Evolutionary conservation across 2,888 invertebrate genomes (phyloP).

Genomic region (Oligia strigilis): DNA sequence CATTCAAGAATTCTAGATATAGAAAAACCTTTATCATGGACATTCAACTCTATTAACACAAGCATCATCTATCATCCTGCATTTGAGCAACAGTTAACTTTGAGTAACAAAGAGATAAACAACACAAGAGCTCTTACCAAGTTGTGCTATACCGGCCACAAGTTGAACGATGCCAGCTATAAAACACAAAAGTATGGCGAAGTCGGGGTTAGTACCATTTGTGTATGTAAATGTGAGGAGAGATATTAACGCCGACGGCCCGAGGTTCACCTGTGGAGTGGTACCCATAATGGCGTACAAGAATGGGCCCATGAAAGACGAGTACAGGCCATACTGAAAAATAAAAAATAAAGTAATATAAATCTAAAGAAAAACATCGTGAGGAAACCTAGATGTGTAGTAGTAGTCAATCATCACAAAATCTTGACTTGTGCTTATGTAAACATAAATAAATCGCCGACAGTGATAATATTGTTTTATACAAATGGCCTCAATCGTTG

Average conservation of each 20-base stretch:
- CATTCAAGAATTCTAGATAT: neutral
- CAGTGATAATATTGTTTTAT: neutral
- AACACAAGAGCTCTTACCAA: conserved; percentile 87
- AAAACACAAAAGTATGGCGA: conserved; percentile 92
- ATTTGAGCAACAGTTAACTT: neutral
- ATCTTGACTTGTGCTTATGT: conserved; percentile 1
- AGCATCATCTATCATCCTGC: neutral
- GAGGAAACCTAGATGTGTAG: neutral
- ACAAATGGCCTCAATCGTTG: conserved; percentile 1
- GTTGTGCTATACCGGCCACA: conserved; percentile 91
- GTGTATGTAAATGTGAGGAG: conserved; percentile 93
- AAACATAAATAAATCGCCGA: neutral
- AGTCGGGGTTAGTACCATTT: conserved; percentile 90
- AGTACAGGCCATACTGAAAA: conserved; percentile 95
- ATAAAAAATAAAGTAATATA: conserved; percentile 25
- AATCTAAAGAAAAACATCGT: neutral
- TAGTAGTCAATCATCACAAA: neutral
- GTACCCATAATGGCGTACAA: conserved; percentile 95
- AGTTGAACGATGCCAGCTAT: conserved; percentile 92
- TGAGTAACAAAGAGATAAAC: conserved; percentile 10
- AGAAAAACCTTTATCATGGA: neutral
- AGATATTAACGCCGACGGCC: conserved; percentile 94
- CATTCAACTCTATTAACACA: conserved; percentile 4
- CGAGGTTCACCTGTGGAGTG: conserved; percentile 91
- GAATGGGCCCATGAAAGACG: conserved; percentile 94